Conservation (phyloP, 1,140 invertebrate species). For the Campoletis sonorensis region DNA sequence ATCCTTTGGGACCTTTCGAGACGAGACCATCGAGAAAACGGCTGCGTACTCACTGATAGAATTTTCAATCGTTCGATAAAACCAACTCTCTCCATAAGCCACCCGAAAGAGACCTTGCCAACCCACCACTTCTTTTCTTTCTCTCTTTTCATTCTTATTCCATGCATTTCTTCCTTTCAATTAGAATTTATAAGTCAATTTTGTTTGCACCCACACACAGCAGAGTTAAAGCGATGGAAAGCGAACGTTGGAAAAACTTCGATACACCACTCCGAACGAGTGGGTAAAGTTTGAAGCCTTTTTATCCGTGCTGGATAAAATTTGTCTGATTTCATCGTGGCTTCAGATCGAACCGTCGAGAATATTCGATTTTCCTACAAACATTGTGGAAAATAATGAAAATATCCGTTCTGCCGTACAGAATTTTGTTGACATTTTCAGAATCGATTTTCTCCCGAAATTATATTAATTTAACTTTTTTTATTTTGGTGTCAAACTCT, state of each 20-base stretch:
- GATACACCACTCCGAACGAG: background rate
- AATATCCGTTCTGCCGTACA: too few species aligned
- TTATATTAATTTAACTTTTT: too few species aligned
- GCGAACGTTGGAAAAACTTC: background rate
- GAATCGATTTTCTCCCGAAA: too few species aligned
- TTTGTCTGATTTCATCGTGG: too few species aligned
- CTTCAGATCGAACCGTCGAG: too few species aligned
- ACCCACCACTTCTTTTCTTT: background rate
- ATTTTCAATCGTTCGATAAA: slow-evolving; percentile 28
- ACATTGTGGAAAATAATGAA: too few species aligned
- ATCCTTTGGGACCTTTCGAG: slow-evolving; percentile 27
- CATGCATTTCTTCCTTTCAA: slow-evolving; percentile 25
- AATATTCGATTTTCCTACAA: too few species aligned
- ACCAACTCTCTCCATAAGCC: background rate
- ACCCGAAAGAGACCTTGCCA: background rate
- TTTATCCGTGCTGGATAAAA: too few species aligned
- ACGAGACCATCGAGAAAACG: slow-evolving; percentile 8
- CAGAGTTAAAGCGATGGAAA: background rate
- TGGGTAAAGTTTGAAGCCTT: background rate
- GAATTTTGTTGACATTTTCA: too few species aligned
- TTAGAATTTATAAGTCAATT: slow-evolving; percentile 28
- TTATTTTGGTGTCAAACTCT: too few species aligned
- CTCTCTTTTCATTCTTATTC: slow-evolving; percentile 29
- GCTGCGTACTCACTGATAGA: slow-evolving; percentile 33
- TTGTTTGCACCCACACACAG: slow-evolving; percentile 2